phyloP scores from a whole-genome alignment of 2,888 invertebrate species.

The Fabriciana adippe region DNA sequence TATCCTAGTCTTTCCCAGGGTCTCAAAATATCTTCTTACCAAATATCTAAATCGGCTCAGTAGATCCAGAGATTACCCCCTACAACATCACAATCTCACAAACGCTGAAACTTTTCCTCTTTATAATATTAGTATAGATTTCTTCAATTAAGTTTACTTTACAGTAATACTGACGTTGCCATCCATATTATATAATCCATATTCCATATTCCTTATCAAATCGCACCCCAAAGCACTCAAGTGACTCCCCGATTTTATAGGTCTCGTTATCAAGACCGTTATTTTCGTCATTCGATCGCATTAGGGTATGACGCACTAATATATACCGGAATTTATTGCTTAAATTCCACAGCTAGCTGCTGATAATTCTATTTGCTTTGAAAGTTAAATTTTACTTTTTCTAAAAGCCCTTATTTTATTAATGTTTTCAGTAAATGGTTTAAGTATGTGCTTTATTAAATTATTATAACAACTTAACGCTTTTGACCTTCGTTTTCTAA shows the following conservation, averaged over 20 bases:
- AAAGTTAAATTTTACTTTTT: background rate
- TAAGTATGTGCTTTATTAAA: too few species aligned
- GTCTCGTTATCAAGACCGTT: conserved; percentile 75
- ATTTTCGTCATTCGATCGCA: conserved; percentile 78
- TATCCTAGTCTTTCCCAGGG: too few species aligned
- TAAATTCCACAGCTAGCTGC: conserved; percentile 24
- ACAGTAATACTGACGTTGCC: conserved; percentile 7
- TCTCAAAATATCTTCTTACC: too few species aligned
- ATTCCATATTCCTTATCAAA: conserved; percentile 46
- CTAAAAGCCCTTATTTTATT: background rate
- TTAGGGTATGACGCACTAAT: conserved; percentile 60
- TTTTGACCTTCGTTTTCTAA: too few species aligned
- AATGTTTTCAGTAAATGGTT: background rate
- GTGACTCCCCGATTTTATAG: conserved; percentile 71
- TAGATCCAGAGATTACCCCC: too few species aligned
- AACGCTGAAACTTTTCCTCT: too few species aligned
- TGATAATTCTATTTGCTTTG: conserved; percentile 27
- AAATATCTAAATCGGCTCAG: too few species aligned
- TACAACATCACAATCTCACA: too few species aligned
- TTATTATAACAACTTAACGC: too few species aligned
- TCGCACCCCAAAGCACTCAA: conserved; percentile 61
- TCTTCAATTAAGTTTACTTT: too few species aligned
- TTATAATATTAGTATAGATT: too few species aligned
- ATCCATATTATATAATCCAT: conserved; percentile 32
- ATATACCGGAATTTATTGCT: conserved; percentile 46